Percentiles rank a stretch among this genome's conserved stretches.
Evolutionary conservation across 2,888 invertebrate species (phyloP).

Genomic region (Amiota minor): DNA sequence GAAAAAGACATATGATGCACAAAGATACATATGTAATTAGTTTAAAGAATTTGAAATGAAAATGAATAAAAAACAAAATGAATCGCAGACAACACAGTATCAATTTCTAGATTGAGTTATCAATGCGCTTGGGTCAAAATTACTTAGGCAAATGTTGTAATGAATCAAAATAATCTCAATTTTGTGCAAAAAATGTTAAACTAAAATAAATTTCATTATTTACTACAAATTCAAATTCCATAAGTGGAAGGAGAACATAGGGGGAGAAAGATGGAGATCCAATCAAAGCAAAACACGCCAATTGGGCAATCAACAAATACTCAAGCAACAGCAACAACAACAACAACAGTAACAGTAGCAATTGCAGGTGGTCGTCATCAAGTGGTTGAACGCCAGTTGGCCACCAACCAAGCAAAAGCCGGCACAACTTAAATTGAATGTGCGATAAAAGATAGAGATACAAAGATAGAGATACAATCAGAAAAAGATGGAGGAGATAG

Average conservation of each 20-base stretch:
- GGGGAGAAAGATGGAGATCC: background rate
- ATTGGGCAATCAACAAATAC: background rate
- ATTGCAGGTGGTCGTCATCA: conserved; percentile 10
- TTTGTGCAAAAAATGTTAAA: background rate
- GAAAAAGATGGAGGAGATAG: background rate
- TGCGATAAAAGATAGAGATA: too few relatives aligned
- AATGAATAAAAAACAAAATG: background rate
- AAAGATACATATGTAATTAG: too few relatives aligned
- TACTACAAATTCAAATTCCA: too few relatives aligned
- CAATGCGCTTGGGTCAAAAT: background rate
- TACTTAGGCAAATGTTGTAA: background rate
- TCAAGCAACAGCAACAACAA: background rate
- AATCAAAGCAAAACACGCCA: background rate
- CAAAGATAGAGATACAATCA: background rate
- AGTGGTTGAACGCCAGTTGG: background rate
- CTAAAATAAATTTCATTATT: too few relatives aligned
- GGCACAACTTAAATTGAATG: background rate
- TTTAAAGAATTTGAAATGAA: too few relatives aligned
- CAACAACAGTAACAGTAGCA: background rate
- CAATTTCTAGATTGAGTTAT: conserved; percentile 23
- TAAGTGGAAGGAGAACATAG: too few relatives aligned
- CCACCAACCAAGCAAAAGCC: background rate
- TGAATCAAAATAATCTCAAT: background rate
- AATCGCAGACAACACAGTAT: conserved; percentile 45
- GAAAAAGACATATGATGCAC: too few relatives aligned